Conservation (phyloP, 2,113 vertebrate species). For the Anoura caudifer region DNA sequence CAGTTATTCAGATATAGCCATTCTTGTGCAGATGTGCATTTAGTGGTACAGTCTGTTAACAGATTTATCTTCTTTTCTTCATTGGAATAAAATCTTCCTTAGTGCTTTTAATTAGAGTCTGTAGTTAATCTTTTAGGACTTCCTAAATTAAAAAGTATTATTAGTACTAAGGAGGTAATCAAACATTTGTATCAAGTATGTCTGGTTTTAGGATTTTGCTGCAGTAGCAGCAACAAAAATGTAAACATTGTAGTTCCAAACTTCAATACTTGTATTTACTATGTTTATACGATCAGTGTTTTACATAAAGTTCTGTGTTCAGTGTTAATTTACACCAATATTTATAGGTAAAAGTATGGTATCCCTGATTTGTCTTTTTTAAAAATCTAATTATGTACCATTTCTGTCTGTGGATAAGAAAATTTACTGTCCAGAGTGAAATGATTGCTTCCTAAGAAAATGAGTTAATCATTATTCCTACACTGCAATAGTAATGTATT, state of each 20-base stretch:
- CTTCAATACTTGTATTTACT: neutral
- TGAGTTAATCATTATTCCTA: slow-evolving; percentile 42
- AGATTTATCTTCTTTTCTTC: neutral
- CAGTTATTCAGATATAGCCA: neutral
- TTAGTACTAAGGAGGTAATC: neutral
- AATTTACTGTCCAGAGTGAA: neutral
- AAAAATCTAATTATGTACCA: neutral
- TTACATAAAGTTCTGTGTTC: neutral
- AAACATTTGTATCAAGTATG: slow-evolving; percentile 4
- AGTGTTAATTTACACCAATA: slow-evolving; percentile 7
- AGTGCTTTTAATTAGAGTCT: neutral
- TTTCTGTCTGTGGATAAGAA: slow-evolving; percentile 24
- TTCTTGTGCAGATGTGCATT: neutral
- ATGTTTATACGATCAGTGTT: neutral
- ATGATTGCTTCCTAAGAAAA: slow-evolving; percentile 10
- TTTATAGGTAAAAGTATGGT: slow-evolving; percentile 34
- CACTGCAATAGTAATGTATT: neutral
- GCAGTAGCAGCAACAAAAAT: neutral
- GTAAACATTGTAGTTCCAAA: slow-evolving; percentile 5
- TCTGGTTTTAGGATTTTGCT: neutral
- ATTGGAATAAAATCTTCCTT: neutral
- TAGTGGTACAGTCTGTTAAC: neutral
- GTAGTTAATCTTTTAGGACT: slow-evolving; percentile 20
- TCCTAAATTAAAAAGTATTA: slow-evolving; percentile 26
- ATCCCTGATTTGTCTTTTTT: neutral